Conservation (phyloP, 2,113 vertebrate genomes). For the Gnathonemus longibarbis region DNA sequence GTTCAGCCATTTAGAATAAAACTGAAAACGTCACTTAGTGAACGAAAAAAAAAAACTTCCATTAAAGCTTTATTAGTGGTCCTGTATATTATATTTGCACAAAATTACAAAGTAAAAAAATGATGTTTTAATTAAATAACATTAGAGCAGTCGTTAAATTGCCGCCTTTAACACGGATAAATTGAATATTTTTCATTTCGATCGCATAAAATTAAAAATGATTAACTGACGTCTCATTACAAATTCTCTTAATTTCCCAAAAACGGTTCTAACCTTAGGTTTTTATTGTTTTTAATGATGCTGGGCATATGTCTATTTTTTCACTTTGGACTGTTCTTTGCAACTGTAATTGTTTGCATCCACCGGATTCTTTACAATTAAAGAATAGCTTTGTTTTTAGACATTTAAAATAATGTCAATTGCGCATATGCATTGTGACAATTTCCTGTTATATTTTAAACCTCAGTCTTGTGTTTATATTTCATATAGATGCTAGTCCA, state of each 20-base stretch:
- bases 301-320: neutral
- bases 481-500: neutral
- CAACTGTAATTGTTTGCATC: neutral
- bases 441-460: neutral
- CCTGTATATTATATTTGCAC: neutral
- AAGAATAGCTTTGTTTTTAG: neutral
- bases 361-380: neutral
- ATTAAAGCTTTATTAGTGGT: neutral
- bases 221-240: neutral
- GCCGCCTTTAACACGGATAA: neutral
- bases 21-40: neutral
- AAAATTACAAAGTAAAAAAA: neutral
- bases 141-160: neutral
- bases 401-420: neutral
- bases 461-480: neutral
- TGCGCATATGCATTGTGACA: neutral
- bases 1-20: conserved; percentile 15
- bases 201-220: neutral
- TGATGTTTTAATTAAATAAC: neutral
- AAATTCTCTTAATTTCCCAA: neutral
- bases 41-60: neutral
- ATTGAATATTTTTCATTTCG: neutral
- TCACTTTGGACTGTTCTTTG: neutral
- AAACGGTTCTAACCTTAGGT: neutral
- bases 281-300: neutral